Evolutionary conservation across 2,888 invertebrate species (phyloP).

Genomic region (Timema podura): DNA sequence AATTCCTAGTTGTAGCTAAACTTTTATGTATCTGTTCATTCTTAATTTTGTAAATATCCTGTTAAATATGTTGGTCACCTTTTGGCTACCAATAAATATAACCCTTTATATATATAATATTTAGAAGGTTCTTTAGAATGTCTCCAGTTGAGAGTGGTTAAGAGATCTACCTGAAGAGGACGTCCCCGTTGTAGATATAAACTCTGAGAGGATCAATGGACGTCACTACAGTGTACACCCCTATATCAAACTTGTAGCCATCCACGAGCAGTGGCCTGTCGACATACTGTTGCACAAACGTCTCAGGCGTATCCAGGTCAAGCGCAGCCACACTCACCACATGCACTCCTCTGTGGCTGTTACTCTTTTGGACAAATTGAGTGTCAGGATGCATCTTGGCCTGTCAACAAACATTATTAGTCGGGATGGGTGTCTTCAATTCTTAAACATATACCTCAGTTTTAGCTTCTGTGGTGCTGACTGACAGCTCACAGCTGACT

Average conservation of each 20-base stretch:
- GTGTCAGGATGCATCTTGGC: conserved; percentile 60
- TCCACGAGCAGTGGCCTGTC: conserved; percentile 85
- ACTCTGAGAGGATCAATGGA: conserved; percentile 85
- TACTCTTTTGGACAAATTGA: conserved; percentile 87
- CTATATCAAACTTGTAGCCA: conserved; percentile 95
- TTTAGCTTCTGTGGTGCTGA: no score
- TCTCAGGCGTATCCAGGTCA: conserved; percentile 63
- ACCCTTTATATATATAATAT: no score
- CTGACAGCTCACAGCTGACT: no score
- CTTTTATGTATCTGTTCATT: no score
- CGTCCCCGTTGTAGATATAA: conserved; percentile 86
- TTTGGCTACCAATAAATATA: no score
- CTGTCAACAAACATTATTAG: conserved; percentile 36
- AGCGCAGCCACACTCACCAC: conserved; percentile 67
- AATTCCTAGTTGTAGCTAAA: no score
- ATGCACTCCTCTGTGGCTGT: conserved; percentile 82
- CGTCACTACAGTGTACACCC: conserved; percentile 87
- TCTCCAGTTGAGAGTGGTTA: no score
- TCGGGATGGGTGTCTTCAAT: not conserved
- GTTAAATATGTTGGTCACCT: no score
- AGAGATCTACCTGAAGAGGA: conserved; percentile 67
- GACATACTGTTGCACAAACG: conserved; percentile 89
- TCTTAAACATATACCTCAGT: no score
- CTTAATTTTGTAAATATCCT: no score
- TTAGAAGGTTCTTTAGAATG: no score